phyloP scores from a whole-genome alignment of 2,888 invertebrate genomes.

The Melitaea athalia region DNA sequence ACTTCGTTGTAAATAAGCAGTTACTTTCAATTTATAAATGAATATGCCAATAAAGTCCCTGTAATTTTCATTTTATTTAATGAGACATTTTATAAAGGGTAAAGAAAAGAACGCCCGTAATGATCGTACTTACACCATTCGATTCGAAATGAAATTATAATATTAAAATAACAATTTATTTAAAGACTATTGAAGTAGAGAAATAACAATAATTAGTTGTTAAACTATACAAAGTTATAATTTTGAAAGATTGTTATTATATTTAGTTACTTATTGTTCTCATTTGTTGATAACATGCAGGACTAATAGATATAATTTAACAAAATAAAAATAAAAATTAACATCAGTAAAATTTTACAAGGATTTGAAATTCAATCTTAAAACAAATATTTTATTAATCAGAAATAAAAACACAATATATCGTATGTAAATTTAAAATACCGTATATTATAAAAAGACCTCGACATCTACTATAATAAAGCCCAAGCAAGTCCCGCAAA shows the following conservation, averaged over 20 bases:
- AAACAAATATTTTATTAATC: background rate
- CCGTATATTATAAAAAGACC: background rate
- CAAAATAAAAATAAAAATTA: no score
- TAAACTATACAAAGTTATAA: no score
- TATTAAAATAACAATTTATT: background rate
- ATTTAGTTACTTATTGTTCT: no score
- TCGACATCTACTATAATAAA: background rate
- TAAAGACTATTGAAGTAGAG: background rate
- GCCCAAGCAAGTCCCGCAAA: background rate
- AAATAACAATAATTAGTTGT: no score
- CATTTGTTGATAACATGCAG: no score
- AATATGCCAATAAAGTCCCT: background rate
- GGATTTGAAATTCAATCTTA: no score
- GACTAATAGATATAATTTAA: no score
- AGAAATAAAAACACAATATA: background rate
- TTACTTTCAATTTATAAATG: background rate
- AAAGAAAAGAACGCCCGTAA: background rate
- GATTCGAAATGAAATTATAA: background rate
- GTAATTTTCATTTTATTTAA: slow-evolving; percentile 7
- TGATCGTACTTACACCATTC: slow-evolving; percentile 1
- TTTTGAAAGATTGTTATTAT: no score
- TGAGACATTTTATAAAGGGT: no score
- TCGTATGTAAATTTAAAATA: background rate
- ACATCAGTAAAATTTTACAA: no score
- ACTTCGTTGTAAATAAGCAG: background rate